Evolutionary conservation across 2,797 vertebrate genomes (phyloP).

Genomic region (Crenichthys baileyi): DNA sequence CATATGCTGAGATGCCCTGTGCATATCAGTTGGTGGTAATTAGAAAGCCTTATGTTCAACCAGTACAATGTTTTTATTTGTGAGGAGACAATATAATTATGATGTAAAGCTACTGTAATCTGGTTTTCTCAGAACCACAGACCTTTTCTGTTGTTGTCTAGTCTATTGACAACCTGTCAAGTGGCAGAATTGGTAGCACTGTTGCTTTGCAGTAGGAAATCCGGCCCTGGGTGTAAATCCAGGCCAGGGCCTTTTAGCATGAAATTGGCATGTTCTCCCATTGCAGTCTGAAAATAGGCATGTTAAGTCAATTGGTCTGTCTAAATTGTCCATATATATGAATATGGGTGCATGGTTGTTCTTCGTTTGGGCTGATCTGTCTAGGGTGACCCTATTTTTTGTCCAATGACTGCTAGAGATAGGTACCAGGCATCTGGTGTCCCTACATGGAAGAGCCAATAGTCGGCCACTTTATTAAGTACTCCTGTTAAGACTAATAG

Average conservation of each 20-base stretch:
- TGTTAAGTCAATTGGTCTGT: neutral
- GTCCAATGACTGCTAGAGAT: neutral
- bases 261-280: neutral
- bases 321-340: neutral
- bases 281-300: neutral
- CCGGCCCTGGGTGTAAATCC: neutral
- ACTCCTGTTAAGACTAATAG: neutral
- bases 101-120: conserved; percentile 9
- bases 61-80: conserved; percentile 5
- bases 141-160: conserved; percentile 2
- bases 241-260: neutral
- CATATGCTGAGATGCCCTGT: conserved; percentile 17
- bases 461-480: neutral
- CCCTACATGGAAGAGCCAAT: neutral
- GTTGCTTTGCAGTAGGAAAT: neutral
- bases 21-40: conserved; percentile 21
- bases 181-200: neutral
- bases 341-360: neutral
- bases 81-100: neutral
- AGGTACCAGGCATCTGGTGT: neutral
- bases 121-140: conserved; percentile 13
- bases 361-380: neutral
- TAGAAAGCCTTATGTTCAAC: neutral
- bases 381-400: neutral
- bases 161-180: neutral